Evolutionary conservation across 1,140 invertebrate genomes (phyloP).

Genomic region (Heliconius melpomene): DNA sequence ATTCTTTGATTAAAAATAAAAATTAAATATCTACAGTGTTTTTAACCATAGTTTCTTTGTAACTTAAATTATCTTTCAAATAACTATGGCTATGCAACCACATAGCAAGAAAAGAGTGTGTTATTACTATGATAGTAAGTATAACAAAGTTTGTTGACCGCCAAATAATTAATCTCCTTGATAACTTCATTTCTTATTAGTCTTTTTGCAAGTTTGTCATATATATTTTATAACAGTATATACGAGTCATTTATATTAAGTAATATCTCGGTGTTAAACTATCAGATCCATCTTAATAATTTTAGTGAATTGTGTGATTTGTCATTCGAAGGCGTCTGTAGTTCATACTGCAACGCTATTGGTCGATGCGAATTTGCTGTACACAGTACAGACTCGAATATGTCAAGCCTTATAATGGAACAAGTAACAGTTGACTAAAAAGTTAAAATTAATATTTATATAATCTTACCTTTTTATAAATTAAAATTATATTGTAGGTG

Average conservation of each 20-base stretch:
- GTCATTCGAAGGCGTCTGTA: slow-evolving; percentile 69
- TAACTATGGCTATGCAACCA: slow-evolving; percentile 85
- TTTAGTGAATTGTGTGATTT: slow-evolving; percentile 57
- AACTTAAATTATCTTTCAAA: background rate
- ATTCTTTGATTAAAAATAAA: slow-evolving; percentile 14
- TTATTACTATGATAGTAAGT: slow-evolving; percentile 99
- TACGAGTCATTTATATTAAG: background rate
- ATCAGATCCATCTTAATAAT: slow-evolving; percentile 52
- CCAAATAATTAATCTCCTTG: slow-evolving; percentile 45
- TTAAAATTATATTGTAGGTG: slow-evolving; percentile 84
- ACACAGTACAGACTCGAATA: slow-evolving; percentile 64
- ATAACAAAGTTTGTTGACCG: slow-evolving; percentile 69
- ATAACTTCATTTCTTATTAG: background rate
- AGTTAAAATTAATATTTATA: slow-evolving; percentile 58
- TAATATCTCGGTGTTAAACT: background rate
- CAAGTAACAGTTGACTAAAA: slow-evolving; percentile 64
- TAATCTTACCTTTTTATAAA: slow-evolving; percentile 29
- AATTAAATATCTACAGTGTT: background rate
- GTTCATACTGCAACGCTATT: slow-evolving; percentile 54
- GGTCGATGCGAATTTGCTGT: slow-evolving; percentile 51
- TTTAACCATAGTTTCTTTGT: background rate
- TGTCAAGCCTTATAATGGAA: slow-evolving; percentile 71
- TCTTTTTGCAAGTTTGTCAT: background rate
- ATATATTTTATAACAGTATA: background rate
- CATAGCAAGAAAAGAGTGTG: slow-evolving; percentile 96